These are phyloP conservation scores for Haliclona indistincta DNA, from an alignment of 37 sponge, comb jelly and placozoan species.

Conservation along the genomic window DNA sequence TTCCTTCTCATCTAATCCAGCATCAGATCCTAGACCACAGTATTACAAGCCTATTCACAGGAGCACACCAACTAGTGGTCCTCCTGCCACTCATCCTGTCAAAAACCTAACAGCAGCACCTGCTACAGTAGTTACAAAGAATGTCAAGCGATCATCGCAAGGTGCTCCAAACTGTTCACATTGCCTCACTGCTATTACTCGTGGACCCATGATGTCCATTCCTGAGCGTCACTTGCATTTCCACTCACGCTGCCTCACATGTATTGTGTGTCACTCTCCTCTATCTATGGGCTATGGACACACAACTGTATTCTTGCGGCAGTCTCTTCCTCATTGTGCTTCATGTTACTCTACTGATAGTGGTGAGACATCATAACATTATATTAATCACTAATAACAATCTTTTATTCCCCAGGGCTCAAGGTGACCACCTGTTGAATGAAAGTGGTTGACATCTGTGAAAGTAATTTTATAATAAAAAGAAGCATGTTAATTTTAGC, in stretches of 20 bases:
- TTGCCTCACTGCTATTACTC: constrained; percentile 48
- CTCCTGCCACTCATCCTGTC: neutral
- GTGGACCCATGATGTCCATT: constrained; percentile 47
- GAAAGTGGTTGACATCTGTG: too few relatives aligned
- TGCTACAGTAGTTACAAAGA: too few relatives aligned
- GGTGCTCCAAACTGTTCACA: constrained; percentile 54
- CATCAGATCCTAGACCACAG: neutral
- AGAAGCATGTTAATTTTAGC: too few relatives aligned
- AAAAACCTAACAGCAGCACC: neutral
- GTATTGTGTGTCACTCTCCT: constrained; percentile 47
- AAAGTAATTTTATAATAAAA: too few relatives aligned
- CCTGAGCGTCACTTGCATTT: constrained; percentile 33
- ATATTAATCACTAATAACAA: too few relatives aligned
- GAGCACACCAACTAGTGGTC: neutral
- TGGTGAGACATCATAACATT: constrained; percentile 32
- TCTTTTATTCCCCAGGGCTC: too few relatives aligned
- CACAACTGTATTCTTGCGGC: constrained; percentile 10
- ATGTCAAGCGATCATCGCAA: neutral
- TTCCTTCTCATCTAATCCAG: neutral
- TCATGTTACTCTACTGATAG: constrained; percentile 31
- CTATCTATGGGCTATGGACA: constrained; percentile 24
- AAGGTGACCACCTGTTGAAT: neutral
- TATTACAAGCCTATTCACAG: constrained; percentile 1
- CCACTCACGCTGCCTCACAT: constrained; percentile 60
- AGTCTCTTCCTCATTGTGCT: constrained; percentile 27